phyloP scores from a whole-genome alignment of 1,140 invertebrate genomes.

The Lycorma delicatula region DNA sequence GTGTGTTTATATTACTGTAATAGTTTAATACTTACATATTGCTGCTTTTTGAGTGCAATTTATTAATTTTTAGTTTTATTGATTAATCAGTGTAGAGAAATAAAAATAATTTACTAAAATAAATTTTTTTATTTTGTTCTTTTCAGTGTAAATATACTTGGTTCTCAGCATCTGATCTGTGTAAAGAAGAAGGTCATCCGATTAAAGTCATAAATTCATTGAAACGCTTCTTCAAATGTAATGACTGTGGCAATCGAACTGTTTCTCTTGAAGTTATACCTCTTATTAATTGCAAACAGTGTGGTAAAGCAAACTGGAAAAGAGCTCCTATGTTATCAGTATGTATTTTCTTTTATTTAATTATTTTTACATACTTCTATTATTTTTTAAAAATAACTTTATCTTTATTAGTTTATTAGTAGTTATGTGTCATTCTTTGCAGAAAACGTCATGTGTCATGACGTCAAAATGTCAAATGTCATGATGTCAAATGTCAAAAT shows the following conservation, averaged over 20 bases:
- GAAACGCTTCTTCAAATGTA: constrained; percentile 87
- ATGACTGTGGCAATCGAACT: constrained; percentile 74
- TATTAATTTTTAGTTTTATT: neutral
- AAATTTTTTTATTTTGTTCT: constrained; percentile 21
- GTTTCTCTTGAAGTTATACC: constrained; percentile 69
- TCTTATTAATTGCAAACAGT: constrained; percentile 64
- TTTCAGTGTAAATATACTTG: constrained; percentile 76
- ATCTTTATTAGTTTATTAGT: too few relatives aligned
- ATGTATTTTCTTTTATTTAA: constrained; percentile 1
- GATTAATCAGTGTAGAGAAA: neutral
- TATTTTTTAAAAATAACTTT: too few relatives aligned
- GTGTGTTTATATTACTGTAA: neutral
- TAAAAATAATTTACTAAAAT: too few relatives aligned
- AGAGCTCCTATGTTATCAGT: constrained; percentile 62
- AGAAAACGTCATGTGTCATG: neutral
- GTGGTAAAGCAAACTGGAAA: constrained; percentile 62
- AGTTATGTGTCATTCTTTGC: neutral
- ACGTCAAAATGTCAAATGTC: neutral
- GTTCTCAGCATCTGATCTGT: constrained; percentile 72
- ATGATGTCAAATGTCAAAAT: too few relatives aligned
- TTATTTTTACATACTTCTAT: too few relatives aligned
- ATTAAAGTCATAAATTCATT: constrained; percentile 65
- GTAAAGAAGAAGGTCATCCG: constrained; percentile 71
- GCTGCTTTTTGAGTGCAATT: neutral
- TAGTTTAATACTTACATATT: neutral